Evolutionary conservation across 1,140 invertebrate genomes (phyloP).

Genomic region (Drosophila orena): DNA sequence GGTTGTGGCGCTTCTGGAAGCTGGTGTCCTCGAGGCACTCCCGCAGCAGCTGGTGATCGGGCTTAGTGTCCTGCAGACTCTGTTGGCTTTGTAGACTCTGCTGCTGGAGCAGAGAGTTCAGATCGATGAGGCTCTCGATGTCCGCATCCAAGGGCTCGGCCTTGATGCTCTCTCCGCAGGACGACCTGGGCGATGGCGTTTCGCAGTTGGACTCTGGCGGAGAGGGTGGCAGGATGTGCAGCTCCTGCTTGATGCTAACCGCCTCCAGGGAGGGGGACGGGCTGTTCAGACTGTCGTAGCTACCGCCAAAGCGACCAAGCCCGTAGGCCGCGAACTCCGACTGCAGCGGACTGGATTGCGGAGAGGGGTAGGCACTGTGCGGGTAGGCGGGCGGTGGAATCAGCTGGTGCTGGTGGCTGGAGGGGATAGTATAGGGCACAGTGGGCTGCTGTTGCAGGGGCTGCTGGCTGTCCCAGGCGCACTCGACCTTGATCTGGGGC

Average conservation of each 20-base stretch:
- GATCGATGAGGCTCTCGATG: slow-evolving; percentile 77
- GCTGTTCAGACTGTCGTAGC: slow-evolving; percentile 75
- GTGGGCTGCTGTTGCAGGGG: slow-evolving; percentile 29
- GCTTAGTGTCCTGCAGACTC: slow-evolving; percentile 68
- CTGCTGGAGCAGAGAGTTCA: slow-evolving; percentile 74
- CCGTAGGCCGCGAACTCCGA: slow-evolving; percentile 71
- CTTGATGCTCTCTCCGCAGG: slow-evolving; percentile 68
- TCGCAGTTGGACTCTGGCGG: slow-evolving; percentile 84
- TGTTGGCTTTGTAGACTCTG: slow-evolving; percentile 32
- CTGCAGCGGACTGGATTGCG: slow-evolving; percentile 78
- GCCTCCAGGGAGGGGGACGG: slow-evolving; percentile 81
- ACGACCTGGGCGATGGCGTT: slow-evolving; percentile 77
- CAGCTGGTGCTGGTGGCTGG: slow-evolving; percentile 63
- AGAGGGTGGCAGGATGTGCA: slow-evolving; percentile 81
- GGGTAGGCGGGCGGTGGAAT: slow-evolving; percentile 76
- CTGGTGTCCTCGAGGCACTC: slow-evolving; percentile 93
- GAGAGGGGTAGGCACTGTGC: slow-evolving; percentile 78
- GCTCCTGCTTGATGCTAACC: slow-evolving; percentile 77
- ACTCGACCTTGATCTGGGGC: slow-evolving; percentile 80
- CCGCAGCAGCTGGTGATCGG: slow-evolving; percentile 91
- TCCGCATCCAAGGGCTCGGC: slow-evolving; percentile 80
- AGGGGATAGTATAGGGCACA: slow-evolving; percentile 11
- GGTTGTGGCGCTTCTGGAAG: slow-evolving; percentile 92
- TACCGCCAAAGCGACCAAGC: slow-evolving; percentile 49
- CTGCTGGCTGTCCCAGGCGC: slow-evolving; percentile 68